These are phyloP conservation scores for Tetragonula carbonaria DNA, from an alignment of 2,888 invertebrate genomes.

Conservation along the genomic window DNA sequence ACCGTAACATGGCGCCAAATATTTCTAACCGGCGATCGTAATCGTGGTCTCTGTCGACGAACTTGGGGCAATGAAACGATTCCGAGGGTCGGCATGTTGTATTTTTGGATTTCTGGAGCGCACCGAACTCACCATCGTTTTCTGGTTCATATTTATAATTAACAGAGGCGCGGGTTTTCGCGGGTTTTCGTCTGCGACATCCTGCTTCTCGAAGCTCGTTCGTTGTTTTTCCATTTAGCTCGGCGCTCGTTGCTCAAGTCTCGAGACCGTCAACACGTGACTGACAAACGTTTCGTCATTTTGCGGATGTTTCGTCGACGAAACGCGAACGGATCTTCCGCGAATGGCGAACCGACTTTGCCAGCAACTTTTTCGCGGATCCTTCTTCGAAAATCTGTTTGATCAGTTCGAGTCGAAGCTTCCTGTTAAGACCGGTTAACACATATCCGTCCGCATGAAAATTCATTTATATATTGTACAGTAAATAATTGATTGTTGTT, in stretches of 20 bases:
- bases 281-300: conserved; percentile 66
- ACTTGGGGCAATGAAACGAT: conserved; percentile 1
- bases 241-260: conserved; percentile 38
- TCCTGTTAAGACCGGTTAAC: neutral
- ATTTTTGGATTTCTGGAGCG: conserved; percentile 55
- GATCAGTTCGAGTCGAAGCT: neutral
- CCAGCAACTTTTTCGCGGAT: neutral
- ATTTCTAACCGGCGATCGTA: neutral
- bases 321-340: conserved; percentile 21
- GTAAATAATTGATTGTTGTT: too few species aligned
- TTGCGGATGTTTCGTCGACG: conserved; percentile 40
- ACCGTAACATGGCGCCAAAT: neutral
- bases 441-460: too few species aligned
- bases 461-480: too few species aligned
- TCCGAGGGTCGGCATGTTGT: conserved; percentile 31
- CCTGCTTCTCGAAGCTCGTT: conserved; percentile 69
- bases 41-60: conserved; percentile 1
- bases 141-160: conserved; percentile 70
- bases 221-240: conserved; percentile 48
- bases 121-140: conserved; percentile 50
- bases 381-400: neutral
- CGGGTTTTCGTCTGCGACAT: conserved; percentile 62
- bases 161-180: conserved; percentile 56
- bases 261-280: conserved; percentile 69
- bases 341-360: conserved; percentile 15